Base-by-base conservation (phyloP, 2,888 invertebrate species). In the Leptura quadrifasciata region DNA sequence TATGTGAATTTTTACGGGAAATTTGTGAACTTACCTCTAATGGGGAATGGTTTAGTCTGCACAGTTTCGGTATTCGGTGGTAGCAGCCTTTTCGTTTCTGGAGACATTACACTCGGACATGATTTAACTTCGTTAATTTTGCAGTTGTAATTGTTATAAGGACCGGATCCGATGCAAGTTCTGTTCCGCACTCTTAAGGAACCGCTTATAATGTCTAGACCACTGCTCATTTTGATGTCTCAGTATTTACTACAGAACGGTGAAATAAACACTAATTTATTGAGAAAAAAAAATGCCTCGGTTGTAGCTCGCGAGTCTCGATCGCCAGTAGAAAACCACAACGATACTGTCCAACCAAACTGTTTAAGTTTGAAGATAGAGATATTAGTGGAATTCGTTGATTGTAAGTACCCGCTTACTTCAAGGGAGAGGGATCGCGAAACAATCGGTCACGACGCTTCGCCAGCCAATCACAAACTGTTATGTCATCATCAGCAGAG, bases 31-130 rank as follows among this genome's bases (percentile, higher is more conserved):
- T 90, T 91, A 95, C 95, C 95, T 91, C 96, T 92, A 82, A 96
- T 94, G 35, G 96, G 96, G 90, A 96, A 96, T 76, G 96, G 96
- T 91, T 96, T 96, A 58, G 96, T 96, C 92, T 95, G 95, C 69
- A 96, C 95, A 61, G 96, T 96, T 87, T 95, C 96, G 76, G 95
- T 93, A 10, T 94, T 95, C 68, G 95, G 95, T 76, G 95, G 95
- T 86, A 94, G 88, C 79, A 94, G 91, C 85, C 93, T 90, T 87
- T 92, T 92, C 9, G 92, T 93, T 87, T 93, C 92, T 75, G 92
- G 91, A 18, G 94, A 94, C 94, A 94, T 94, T 8, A 91, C 92
- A 90, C 93, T 94, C n/a, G 94, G 93, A 86, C 94, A 89, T 77
- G 86, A 84, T 76, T 88, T 87, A 58, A 90, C 88, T 79, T 89